A percentile compares a stretch with the other conserved stretches of the same genome.
These are phyloP conservation scores for Tor tambroides DNA, from an alignment of 2,113 vertebrate genomes.

Conservation along the genomic window DNA sequence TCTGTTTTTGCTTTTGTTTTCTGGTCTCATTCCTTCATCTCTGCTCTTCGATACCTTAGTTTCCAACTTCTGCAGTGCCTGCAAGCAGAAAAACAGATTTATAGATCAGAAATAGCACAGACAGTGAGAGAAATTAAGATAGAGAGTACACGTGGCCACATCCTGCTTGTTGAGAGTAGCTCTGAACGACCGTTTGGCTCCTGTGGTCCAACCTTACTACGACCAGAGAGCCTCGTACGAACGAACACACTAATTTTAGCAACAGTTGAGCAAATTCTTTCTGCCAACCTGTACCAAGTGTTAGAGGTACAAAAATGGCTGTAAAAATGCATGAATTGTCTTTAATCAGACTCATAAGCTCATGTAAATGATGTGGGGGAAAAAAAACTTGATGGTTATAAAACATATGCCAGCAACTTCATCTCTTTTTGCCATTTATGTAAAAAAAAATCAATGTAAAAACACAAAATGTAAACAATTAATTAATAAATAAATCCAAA, in stretches of 20 bases:
- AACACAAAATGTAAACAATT: background rate
- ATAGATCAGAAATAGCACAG: conserved; percentile 21
- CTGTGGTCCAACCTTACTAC: conserved; percentile 42
- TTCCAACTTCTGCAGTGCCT: conserved; percentile 93
- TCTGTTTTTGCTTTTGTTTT: conserved; percentile 97
- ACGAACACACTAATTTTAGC: conserved; percentile 15
- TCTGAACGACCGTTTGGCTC: conserved; percentile 12
- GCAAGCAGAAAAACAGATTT: conserved; percentile 24
- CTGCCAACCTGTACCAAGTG: background rate
- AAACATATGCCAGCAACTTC: background rate
- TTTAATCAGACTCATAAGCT: background rate
- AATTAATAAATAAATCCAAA: background rate
- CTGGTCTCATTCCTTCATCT: conserved; percentile 91
- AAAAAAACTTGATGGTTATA: no score
- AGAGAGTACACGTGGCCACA: conserved; percentile 28
- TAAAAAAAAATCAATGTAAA: background rate
- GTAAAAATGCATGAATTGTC: background rate
- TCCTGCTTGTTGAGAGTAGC: conserved; percentile 12
- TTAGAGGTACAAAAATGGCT: background rate
- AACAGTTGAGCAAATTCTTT: background rate
- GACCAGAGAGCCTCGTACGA: background rate
- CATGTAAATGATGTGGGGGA: background rate
- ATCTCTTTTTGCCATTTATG: background rate
- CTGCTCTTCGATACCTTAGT: conserved; percentile 88
- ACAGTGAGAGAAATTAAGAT: background rate